Conservation (phyloP, 2,797 vertebrate genomes). For the Monodelphis domestica region DNA sequence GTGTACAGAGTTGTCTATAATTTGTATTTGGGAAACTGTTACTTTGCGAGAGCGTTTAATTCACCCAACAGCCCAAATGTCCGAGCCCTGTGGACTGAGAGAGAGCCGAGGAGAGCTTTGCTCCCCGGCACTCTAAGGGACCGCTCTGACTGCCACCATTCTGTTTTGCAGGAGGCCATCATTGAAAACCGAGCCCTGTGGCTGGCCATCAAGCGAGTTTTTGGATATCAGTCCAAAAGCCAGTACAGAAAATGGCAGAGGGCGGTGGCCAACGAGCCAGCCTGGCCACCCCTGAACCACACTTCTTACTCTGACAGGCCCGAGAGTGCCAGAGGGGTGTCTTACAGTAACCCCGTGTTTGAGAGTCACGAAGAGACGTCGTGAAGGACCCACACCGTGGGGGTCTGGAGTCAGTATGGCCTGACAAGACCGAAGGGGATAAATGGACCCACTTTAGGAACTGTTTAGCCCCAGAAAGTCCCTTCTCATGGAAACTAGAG, state of each 20-base stretch:
- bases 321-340: slow-evolving; percentile 62
- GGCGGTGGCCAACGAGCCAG: slow-evolving; percentile 76
- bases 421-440: background rate
- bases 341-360: slow-evolving; percentile 85
- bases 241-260: slow-evolving; percentile 84
- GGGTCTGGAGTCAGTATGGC: background rate
- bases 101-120: too few species aligned
- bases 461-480: slow-evolving; percentile 13
- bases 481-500: background rate
- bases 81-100: too few species aligned
- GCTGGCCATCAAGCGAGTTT: slow-evolving; percentile 81
- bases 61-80: background rate
- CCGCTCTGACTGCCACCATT: too few species aligned
- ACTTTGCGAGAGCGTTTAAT: background rate
- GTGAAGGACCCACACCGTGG: slow-evolving; percentile 39
- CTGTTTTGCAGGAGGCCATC: slow-evolving; percentile 82
- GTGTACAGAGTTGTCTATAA: background rate
- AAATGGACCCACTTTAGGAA: slow-evolving; percentile 17
- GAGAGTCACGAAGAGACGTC: slow-evolving; percentile 80
- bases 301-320: slow-evolving; percentile 73
- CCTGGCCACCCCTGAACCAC: slow-evolving; percentile 85
- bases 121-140: too few species aligned
- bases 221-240: slow-evolving; percentile 82
- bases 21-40: background rate
- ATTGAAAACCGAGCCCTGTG: slow-evolving; percentile 86